Percentiles rank a stretch among this genome's conserved stretches.
Evolutionary conservation across 2,888 invertebrate genomes (phyloP).

Genomic region (Sericinus montela): DNA sequence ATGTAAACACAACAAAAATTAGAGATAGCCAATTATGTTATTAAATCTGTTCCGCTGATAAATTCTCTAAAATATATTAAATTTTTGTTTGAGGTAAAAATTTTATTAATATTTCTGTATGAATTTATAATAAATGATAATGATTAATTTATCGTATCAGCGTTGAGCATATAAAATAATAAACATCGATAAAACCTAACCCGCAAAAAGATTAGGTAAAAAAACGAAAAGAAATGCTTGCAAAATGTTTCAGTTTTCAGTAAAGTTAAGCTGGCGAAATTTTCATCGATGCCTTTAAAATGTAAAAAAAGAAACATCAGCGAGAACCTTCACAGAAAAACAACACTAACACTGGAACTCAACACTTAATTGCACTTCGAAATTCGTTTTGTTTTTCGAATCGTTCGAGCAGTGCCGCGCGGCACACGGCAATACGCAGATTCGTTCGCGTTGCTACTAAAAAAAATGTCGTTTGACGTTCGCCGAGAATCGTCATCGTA

Average conservation of each 20-base stretch:
- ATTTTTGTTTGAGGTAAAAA: too few species aligned
- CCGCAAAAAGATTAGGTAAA: slow-evolving; percentile 1
- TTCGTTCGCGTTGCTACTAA: slow-evolving; percentile 64
- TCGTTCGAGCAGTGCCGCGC: slow-evolving; percentile 33
- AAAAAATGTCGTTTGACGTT: slow-evolving; percentile 34
- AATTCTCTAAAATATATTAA: too few species aligned
- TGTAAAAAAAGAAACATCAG: neutral
- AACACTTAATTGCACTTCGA: slow-evolving; percentile 44
- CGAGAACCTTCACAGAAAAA: slow-evolving; percentile 27
- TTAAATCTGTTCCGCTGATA: too few species aligned
- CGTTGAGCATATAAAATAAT: neutral
- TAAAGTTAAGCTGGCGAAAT: too few species aligned
- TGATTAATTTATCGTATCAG: too few species aligned
- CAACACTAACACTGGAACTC: slow-evolving; percentile 44
- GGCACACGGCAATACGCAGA: slow-evolving; percentile 56
- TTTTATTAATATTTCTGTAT: too few species aligned
- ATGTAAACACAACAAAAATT: too few species aligned
- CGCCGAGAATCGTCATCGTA: slow-evolving; percentile 45
- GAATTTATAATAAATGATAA: too few species aligned
- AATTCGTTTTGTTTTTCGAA: slow-evolving; percentile 39
- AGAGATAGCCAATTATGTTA: too few species aligned
- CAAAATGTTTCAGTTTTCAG: neutral
- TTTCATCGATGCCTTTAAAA: too few species aligned
- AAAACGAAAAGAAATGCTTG: neutral
- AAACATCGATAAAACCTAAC: slow-evolving; percentile 10